These are phyloP conservation scores for Callinectes sapidus DNA, from an alignment of 2,888 invertebrate species.

Conservation along the genomic window DNA sequence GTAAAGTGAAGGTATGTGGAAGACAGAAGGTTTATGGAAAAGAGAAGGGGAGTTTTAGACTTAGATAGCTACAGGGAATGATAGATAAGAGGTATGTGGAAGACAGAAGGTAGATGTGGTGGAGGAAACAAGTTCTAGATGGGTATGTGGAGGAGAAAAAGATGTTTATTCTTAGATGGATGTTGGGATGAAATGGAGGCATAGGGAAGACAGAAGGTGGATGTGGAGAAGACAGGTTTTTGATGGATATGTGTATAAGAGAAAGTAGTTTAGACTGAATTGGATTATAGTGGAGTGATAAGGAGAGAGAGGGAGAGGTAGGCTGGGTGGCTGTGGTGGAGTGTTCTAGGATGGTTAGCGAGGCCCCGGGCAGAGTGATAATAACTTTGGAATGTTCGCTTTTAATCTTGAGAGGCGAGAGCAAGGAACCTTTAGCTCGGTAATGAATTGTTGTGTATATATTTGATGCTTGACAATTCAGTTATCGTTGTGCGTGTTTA, in stretches of 20 bases:
- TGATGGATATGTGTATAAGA: background rate
- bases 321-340: background rate
- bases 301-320: background rate
- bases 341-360: background rate
- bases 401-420: constrained; percentile 25
- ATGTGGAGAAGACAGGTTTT: background rate
- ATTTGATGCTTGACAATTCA: constrained; percentile 4
- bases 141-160: too few species aligned
- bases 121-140: too few species aligned
- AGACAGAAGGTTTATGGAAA: background rate
- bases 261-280: background rate
- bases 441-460: constrained; percentile 27
- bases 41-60: too few species aligned
- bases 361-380: background rate
- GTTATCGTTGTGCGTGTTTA: background rate
- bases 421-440: constrained; percentile 16
- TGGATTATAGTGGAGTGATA: background rate
- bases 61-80: too few species aligned
- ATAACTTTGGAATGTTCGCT: background rate
- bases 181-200: background rate
- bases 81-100: too few species aligned
- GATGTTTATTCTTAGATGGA: too few species aligned
- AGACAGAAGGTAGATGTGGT: too few species aligned
- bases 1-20: background rate
- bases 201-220: background rate